Base-by-base conservation (phyloP, 2,888 invertebrate genomes). In the Caenorhabditis uteleia region DNA sequence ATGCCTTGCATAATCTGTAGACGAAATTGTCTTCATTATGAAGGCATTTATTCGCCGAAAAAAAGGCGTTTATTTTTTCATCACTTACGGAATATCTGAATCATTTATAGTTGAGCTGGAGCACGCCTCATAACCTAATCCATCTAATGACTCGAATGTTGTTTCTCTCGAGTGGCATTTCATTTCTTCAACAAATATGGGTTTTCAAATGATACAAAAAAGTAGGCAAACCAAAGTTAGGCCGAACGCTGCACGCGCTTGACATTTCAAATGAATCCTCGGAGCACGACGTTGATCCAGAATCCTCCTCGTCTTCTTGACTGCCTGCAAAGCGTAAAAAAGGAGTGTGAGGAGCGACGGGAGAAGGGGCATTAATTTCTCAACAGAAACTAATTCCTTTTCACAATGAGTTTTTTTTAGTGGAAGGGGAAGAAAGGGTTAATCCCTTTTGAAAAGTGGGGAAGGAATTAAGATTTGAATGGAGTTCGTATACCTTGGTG, bases 191-290 rank as follows among this genome's bases (percentile, higher is more conserved):
- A 21, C 21, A 29, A 29, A 18, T 31, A 29, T 44, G 26, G 8
- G 18, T 27, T 40, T 27, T 33, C 47, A 6, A 47, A 29, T 54
- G 43, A 25, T 38, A 46, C 23, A 46, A 14, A 27, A 12, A 20
- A 8, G 16, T n/a, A 8, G n/a, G 5, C n/a, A 36, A 36, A 36
- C n/a, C 34, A 40, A 23, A 40, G 20, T 18, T 23, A n/a, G 7
- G 47, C n/a, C 25, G 14, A 7, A 47, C 21, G 36, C 56, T 66
- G 27, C 58, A 62, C 0, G 65, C 54, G n/a, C 74, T 70, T 3
- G 70, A 70, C 73, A 78, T 76, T 54, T 79, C 79, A 54, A 79
- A 79, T 14, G 77, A 77, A 43, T 75, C 73, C 27, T 75, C 77
- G 2, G 78, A 78, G 53, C 79, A 79, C 1, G 78, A 75, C 10